These are phyloP conservation scores for Arrhopalites spinosus DNA, from an alignment of 2,888 invertebrate genomes.

Conservation along the genomic window DNA sequence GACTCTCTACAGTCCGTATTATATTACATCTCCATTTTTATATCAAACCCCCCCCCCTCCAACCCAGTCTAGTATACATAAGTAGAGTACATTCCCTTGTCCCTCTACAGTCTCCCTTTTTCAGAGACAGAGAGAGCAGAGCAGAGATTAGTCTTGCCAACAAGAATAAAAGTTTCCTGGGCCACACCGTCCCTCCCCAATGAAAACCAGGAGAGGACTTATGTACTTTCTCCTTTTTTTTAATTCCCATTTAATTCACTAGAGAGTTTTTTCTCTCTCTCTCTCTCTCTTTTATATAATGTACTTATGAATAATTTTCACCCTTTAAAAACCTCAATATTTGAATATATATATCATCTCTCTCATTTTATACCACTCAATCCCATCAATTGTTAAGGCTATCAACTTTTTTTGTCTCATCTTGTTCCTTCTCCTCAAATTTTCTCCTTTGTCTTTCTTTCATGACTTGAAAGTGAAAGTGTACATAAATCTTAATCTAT, in stretches of 20 bases:
- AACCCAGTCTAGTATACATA: background rate
- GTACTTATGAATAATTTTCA: constrained; percentile 12
- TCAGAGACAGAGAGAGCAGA: constrained; percentile 2
- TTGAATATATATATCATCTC: too few relatives aligned
- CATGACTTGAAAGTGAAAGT: background rate
- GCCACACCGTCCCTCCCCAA: background rate
- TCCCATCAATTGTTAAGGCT: too few relatives aligned
- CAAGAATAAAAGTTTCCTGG: constrained; percentile 1
- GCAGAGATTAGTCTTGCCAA: constrained; percentile 7
- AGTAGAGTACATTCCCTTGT: background rate
- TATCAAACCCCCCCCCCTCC: too few relatives aligned
- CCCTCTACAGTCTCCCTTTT: background rate
- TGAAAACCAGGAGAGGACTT: background rate
- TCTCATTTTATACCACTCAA: too few relatives aligned
- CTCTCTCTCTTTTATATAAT: background rate
- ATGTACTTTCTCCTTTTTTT: background rate
- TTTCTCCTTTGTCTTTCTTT: background rate
- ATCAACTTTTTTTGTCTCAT: background rate
- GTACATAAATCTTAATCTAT: too few relatives aligned
- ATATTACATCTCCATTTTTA: background rate
- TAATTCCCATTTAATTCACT: constrained; percentile 8
- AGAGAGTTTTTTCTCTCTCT: background rate
- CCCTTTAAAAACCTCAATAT: background rate
- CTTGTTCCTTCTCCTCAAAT: background rate
- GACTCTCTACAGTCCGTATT: background rate